Evolutionary conservation across 2,888 invertebrate genomes (phyloP).

Genomic region (Prosapia bicincta): DNA sequence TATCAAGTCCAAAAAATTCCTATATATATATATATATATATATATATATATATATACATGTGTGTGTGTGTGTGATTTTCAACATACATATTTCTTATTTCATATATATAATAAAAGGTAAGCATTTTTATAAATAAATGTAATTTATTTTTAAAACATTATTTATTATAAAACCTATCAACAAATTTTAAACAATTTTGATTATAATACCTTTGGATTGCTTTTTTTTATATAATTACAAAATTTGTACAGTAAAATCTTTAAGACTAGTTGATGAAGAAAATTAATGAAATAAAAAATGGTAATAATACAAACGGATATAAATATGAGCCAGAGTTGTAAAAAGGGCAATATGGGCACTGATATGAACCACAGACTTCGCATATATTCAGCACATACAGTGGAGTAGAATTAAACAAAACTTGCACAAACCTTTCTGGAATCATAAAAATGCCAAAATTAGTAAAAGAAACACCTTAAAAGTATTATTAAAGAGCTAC

Average conservation of each 20-base stretch:
- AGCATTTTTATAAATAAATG: too few species aligned
- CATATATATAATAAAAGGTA: too few species aligned
- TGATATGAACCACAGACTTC: constrained; percentile 52
- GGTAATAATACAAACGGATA: background rate
- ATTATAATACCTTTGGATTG: background rate
- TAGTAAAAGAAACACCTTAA: too few species aligned
- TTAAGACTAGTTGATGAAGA: background rate
- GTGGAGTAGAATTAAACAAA: constrained; percentile 44
- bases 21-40: too few species aligned
- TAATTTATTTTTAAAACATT: too few species aligned
- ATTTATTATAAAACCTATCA: background rate
- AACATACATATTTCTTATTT: too few species aligned
- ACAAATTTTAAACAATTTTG: background rate
- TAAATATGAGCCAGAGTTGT: constrained; percentile 35
- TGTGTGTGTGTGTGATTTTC: too few species aligned
- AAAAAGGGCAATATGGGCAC: constrained; percentile 50
- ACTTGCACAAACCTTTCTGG: constrained; percentile 44
- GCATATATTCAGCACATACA: constrained; percentile 48
- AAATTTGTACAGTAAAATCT: background rate
- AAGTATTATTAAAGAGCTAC: too few species aligned
- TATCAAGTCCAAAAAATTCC: too few species aligned
- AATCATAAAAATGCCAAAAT: constrained; percentile 22
- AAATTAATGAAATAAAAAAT: background rate
- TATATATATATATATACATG: too few species aligned
- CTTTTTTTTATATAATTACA: background rate